Conservation (phyloP, 2,888 invertebrate genomes). For the Epinotia ramella region DNA sequence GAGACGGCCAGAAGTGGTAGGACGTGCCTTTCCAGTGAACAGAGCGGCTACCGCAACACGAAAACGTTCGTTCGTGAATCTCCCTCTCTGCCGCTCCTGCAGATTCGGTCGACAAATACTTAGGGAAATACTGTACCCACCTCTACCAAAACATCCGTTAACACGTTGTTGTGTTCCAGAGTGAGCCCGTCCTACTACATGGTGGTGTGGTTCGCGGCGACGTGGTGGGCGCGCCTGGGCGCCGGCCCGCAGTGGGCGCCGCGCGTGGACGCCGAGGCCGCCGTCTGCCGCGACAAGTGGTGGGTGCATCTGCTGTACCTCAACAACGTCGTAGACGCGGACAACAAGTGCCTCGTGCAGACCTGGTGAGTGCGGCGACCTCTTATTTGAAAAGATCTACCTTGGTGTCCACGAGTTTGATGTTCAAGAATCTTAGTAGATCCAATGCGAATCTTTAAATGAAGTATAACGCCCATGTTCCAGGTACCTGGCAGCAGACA, state of each 20-base stretch:
- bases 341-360: constrained; percentile 78
- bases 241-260: constrained; percentile 73
- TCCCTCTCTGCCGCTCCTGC: too few species aligned
- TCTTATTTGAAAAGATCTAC: too few species aligned
- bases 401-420: too few species aligned
- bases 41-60: too few species aligned
- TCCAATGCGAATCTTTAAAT: too few species aligned
- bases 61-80: too few species aligned
- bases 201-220: constrained; percentile 75
- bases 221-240: constrained; percentile 74
- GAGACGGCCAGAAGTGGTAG: too few species aligned
- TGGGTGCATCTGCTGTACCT: constrained; percentile 77
- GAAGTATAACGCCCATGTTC: neutral
- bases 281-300: constrained; percentile 73
- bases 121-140: too few species aligned
- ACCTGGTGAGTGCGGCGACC: constrained; percentile 67
- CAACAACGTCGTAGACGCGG: constrained; percentile 71
- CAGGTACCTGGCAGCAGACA: constrained; percentile 81
- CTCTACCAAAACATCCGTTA: neutral
- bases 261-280: constrained; percentile 68
- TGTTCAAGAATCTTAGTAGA: too few species aligned
- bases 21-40: neutral
- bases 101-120: too few species aligned
- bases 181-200: constrained; percentile 75
- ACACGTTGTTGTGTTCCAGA: constrained; percentile 52